These are phyloP conservation scores for Nudaria mundana DNA, from an alignment of 2,888 invertebrate genomes.

Conservation along the genomic window DNA sequence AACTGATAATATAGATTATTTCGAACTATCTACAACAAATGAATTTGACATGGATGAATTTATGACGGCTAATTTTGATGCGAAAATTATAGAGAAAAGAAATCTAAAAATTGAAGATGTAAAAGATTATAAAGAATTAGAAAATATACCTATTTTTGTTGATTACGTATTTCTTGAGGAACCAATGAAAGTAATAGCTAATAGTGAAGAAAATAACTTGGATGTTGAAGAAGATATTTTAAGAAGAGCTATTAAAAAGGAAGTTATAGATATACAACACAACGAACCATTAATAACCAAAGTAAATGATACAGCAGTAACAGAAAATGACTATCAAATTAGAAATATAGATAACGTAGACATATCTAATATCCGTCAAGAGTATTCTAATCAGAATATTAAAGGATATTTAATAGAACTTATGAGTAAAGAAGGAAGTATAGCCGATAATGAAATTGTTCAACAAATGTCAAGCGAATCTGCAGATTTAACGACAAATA, in stretches of 20 bases:
- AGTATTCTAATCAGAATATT: neutral
- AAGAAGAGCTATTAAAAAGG: conserved; percentile 7
- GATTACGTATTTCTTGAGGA: conserved; percentile 56
- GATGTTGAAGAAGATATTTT: neutral
- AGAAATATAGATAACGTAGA: neutral
- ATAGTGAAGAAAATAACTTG: conserved; percentile 1
- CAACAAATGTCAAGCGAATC: conserved; percentile 1
- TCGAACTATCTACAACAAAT: conserved; percentile 36
- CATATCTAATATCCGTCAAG: neutral
- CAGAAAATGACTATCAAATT: neutral
- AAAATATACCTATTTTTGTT: conserved; percentile 34
- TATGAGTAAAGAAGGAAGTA: conserved; percentile 27
- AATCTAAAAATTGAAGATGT: conserved; percentile 24
- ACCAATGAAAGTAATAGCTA: conserved; percentile 16
- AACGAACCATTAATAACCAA: conserved; percentile 1
- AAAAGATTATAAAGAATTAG: conserved; percentile 31
- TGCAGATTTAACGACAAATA: conserved; percentile 15
- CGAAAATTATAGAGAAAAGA: conserved; percentile 31
- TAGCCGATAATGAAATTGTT: conserved; percentile 18
- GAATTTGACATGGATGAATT: conserved; percentile 43
- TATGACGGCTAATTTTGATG: conserved; percentile 40
- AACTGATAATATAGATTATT: conserved; percentile 44
- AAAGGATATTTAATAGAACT: neutral
- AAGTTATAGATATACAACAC: conserved; percentile 7
- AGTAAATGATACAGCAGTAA: neutral